Evolutionary conservation across 2,113 vertebrate species (phyloP).

Genomic region (Menidia beryllina): DNA sequence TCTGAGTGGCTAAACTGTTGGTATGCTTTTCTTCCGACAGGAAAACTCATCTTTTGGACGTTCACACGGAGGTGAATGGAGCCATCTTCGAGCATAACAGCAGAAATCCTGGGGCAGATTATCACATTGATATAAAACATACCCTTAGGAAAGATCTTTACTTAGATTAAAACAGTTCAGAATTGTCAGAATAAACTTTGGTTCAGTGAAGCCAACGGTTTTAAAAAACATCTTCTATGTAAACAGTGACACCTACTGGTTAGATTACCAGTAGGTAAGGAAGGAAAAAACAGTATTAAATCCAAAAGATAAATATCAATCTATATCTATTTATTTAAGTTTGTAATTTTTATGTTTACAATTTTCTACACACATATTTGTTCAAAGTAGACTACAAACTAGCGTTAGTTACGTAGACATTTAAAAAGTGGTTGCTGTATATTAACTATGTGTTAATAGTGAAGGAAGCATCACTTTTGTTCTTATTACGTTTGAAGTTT

Average conservation of each 20-base stretch:
- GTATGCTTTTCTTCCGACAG: constrained; percentile 73
- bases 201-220: too few relatives aligned
- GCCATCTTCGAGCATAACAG: constrained; percentile 85
- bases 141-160: constrained; percentile 90
- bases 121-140: constrained; percentile 84
- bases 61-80: constrained; percentile 86
- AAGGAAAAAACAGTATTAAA: neutral
- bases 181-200: neutral
- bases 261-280: neutral
- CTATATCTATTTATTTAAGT: neutral
- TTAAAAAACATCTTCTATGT: constrained; percentile 24
- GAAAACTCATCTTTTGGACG: constrained; percentile 81
- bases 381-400: too few relatives aligned
- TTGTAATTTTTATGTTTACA: too few relatives aligned
- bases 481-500: too few relatives aligned
- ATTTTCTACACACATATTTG: too few relatives aligned
- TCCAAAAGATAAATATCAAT: neutral
- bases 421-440: too few relatives aligned
- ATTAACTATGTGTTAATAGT: too few relatives aligned
- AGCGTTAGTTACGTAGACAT: too few relatives aligned
- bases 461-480: too few relatives aligned
- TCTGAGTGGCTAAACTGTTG: constrained; percentile 12
- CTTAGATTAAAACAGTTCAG: constrained; percentile 59
- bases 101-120: constrained; percentile 64
- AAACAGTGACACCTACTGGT: constrained; percentile 52